Conservation (phyloP, 2,113 vertebrate species). For the Eulacestoma nigropectus region DNA sequence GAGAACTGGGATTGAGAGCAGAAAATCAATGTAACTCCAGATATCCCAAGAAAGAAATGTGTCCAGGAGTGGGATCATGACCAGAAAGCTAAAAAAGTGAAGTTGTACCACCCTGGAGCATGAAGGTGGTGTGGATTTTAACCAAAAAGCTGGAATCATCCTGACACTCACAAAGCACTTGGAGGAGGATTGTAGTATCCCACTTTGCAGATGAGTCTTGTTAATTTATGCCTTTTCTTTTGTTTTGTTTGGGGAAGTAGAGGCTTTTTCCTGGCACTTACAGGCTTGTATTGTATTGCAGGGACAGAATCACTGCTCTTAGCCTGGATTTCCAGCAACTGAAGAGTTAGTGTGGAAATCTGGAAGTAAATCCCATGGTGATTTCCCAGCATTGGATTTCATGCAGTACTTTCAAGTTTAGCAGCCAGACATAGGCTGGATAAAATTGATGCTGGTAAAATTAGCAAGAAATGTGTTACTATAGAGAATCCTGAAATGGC, state of each 20-base stretch:
- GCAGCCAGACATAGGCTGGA: neutral
- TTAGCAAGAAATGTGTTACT: neutral
- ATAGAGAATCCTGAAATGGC: neutral
- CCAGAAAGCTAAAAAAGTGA: neutral
- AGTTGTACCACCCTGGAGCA: neutral
- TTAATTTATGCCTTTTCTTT: neutral
- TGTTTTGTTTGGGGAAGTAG: constrained; percentile 10
- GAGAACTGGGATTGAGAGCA: neutral
- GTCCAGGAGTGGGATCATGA: neutral
- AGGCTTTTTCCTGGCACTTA: constrained; percentile 19
- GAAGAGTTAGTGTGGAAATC: neutral
- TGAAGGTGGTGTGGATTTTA: neutral
- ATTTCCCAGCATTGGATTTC: neutral
- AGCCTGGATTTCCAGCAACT: constrained; percentile 18
- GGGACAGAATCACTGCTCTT: neutral
- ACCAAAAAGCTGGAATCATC: neutral
- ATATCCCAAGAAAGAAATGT: neutral
- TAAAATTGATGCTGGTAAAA: neutral
- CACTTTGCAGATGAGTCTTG: neutral
- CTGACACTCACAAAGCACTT: neutral
- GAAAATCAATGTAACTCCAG: neutral
- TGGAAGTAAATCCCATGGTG: neutral
- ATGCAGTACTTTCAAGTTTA: neutral
- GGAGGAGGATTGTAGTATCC: neutral
- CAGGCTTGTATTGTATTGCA: neutral